Percentiles rank a stretch among this genome's conserved stretches.
Conservation (phyloP, 92 coral and sea anemone genomes). For the Montipora capitata region DNA sequence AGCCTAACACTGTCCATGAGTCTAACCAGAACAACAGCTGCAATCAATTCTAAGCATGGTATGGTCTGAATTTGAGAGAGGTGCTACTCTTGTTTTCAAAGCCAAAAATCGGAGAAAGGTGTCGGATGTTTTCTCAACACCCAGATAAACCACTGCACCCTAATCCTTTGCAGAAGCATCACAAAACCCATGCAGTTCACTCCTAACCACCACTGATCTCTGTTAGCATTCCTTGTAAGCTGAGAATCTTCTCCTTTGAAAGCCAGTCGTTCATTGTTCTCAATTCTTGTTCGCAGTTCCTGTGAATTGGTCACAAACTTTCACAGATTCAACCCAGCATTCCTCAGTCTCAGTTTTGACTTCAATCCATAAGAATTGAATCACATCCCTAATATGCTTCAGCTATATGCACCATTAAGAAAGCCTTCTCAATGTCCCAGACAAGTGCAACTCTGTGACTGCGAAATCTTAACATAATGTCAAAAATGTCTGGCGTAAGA, state of each 20-base stretch:
- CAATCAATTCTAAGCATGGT: constrained; percentile 21
- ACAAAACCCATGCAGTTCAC: constrained; percentile 36
- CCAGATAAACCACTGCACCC: constrained; percentile 24
- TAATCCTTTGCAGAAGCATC: constrained; percentile 33
- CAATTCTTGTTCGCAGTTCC: constrained; percentile 28
- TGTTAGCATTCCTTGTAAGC: no score
- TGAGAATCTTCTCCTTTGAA: no score
- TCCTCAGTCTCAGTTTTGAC: constrained; percentile 47
- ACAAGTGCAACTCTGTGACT: constrained; percentile 53
- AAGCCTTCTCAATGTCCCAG: constrained; percentile 71
- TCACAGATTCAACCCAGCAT: constrained; percentile 73
- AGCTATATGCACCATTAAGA: constrained; percentile 35
- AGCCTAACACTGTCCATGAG: background rate
- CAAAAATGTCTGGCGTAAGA: background rate
- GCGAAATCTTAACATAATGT: constrained; percentile 46
- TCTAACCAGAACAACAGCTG: constrained; percentile 31
- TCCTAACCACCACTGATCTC: background rate
- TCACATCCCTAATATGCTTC: constrained; percentile 51
- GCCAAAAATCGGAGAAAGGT: constrained; percentile 4
- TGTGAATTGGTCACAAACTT: constrained; percentile 66
- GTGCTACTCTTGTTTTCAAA: constrained; percentile 38
- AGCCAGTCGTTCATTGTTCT: constrained; percentile 50
- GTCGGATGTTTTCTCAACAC: background rate
- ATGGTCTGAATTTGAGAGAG: constrained; percentile 23
- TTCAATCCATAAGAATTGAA: constrained; percentile 56